Evolutionary conservation across 2,797 vertebrate species (phyloP).

Genomic region (Gallirallus australis): DNA sequence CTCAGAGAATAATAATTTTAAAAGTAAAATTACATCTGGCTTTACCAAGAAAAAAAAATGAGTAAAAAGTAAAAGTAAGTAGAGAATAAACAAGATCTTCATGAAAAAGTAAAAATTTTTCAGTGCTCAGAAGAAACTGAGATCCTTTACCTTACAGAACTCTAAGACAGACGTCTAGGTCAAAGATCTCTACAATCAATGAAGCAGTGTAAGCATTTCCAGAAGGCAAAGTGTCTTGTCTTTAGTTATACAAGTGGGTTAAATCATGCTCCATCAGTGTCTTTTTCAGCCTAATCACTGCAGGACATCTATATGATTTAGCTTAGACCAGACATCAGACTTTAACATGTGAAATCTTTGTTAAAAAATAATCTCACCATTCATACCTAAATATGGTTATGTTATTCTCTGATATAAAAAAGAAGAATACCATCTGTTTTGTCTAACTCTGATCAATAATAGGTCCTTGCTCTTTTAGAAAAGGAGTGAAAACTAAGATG

Average conservation of each 20-base stretch:
- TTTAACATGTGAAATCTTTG: background rate
- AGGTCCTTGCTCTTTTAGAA: slow-evolving; percentile 7
- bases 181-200: background rate
- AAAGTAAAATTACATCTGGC: background rate
- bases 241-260: background rate
- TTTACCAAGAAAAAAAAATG: background rate
- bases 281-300: background rate
- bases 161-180: background rate
- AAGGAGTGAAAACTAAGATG: background rate
- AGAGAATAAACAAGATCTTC: background rate
- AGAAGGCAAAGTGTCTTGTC: background rate
- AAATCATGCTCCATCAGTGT: background rate
- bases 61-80: background rate
- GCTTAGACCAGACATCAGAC: background rate
- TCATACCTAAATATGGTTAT: slow-evolving; percentile 8
- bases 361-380: background rate
- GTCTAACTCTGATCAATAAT: background rate
- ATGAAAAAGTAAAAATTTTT: background rate
- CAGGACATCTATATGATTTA: background rate
- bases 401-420: background rate
- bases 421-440: slow-evolving; percentile 17
- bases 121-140: background rate
- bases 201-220: background rate
- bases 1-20: fast-evolving
- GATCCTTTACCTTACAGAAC: background rate